phyloP scores from a whole-genome alignment of 2,797 vertebrate species.

The Loris lydekkerianus region DNA sequence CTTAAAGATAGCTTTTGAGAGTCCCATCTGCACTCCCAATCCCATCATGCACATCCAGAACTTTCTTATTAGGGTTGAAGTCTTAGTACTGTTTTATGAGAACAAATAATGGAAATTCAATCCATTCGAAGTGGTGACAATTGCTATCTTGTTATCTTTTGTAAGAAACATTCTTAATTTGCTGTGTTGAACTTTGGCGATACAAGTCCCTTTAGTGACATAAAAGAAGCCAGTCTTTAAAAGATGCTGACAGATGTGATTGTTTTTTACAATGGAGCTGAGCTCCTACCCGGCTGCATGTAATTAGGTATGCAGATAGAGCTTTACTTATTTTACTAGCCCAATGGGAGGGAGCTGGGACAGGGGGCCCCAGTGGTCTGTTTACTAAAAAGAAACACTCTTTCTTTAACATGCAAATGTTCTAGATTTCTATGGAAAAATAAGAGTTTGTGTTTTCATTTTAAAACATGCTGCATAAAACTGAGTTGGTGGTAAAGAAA shows the following conservation, averaged over 20 bases:
- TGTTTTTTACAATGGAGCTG: slow-evolving; percentile 18
- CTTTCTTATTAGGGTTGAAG: slow-evolving; percentile 33
- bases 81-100: slow-evolving; percentile 39
- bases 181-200: slow-evolving; percentile 69
- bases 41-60: neutral
- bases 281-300: slow-evolving; percentile 55
- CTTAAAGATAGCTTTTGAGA: neutral
- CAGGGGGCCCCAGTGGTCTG: neutral
- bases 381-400: slow-evolving; percentile 41
- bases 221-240: slow-evolving; percentile 74
- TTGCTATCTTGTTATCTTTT: slow-evolving; percentile 68
- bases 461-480: slow-evolving; percentile 32
- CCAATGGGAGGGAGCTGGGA: slow-evolving; percentile 50
- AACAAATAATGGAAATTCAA: slow-evolving; percentile 58
- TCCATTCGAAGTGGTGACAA: slow-evolving; percentile 35
- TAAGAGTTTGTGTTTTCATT: neutral
- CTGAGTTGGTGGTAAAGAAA: neutral
- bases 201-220: slow-evolving; percentile 67
- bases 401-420: slow-evolving; percentile 53
- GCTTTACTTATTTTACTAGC: slow-evolving; percentile 63
- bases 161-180: slow-evolving; percentile 73
- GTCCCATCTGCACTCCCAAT: neutral
- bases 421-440: slow-evolving; percentile 48
- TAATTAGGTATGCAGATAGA: slow-evolving; percentile 68
- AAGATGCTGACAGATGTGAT: slow-evolving; percentile 78